Conservation (phyloP, 1,140 invertebrate species). For the Dufourea novaeangliae region DNA sequence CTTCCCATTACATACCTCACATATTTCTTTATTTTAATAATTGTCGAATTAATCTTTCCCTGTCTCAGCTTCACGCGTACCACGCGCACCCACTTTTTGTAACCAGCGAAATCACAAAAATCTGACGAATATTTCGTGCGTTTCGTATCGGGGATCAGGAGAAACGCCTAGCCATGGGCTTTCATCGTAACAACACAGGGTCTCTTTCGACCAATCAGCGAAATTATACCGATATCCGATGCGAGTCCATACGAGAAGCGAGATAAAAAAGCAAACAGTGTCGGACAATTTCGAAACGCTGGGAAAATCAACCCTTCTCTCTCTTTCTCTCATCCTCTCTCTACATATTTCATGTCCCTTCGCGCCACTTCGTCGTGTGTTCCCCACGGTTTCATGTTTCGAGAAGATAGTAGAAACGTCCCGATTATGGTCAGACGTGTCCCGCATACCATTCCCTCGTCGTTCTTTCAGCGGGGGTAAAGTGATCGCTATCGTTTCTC, state of each 20-base stretch:
- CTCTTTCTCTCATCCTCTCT: not conserved
- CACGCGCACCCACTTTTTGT: no score
- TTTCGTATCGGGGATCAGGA: not conserved
- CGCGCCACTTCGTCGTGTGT: constrained; percentile 7
- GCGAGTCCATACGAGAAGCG: not conserved
- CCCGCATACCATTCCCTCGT: constrained; percentile 15
- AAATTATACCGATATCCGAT: constrained; percentile 1
- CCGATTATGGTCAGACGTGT: constrained; percentile 55
- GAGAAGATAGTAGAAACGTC: constrained; percentile 26
- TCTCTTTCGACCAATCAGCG: not conserved
- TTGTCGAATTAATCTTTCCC: no score
- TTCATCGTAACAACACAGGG: not conserved
- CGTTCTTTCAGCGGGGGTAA: constrained; percentile 18
- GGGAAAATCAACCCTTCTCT: not conserved
- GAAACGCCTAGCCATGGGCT: not conserved
- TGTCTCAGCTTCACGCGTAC: no score
- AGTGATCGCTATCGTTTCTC: constrained; percentile 29
- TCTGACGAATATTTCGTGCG: not conserved
- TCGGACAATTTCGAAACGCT: not conserved
- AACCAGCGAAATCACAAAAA: not conserved
- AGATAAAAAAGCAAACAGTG: constrained; percentile 7
- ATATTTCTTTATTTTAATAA: no score
- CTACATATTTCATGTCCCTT: not conserved
- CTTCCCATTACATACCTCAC: no score
- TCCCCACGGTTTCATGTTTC: constrained; percentile 19